Percentiles rank a stretch among this genome's conserved stretches.
These are phyloP conservation scores for Lerema accius DNA, from an alignment of 1,140 invertebrate genomes.

Conservation along the genomic window DNA sequence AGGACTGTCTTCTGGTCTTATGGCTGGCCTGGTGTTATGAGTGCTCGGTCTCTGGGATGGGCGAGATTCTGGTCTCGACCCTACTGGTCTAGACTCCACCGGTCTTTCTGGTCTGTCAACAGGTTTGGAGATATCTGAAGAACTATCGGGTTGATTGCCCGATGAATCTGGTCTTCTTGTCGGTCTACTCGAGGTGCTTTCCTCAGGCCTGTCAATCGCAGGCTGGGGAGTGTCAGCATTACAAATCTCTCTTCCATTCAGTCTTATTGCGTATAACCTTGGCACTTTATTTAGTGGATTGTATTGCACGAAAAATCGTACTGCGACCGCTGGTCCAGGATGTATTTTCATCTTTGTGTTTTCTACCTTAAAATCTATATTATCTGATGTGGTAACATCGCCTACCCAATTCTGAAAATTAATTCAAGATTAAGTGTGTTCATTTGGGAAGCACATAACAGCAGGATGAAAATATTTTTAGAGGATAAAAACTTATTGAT, in stretches of 20 bases:
- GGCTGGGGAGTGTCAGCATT: conserved; percentile 63
- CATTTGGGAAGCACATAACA: too few relatives aligned
- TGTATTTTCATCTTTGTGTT: conserved; percentile 75
- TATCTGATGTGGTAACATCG: conserved; percentile 70
- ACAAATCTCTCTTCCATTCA: conserved; percentile 75
- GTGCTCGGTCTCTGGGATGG: conserved; percentile 26
- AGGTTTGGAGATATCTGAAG: conserved; percentile 14
- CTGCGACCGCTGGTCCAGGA: conserved; percentile 65
- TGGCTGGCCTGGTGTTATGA: conserved; percentile 33
- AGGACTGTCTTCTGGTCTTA: conserved; percentile 49
- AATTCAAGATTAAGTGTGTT: neutral
- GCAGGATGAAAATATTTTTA: too few relatives aligned
- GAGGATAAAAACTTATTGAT: too few relatives aligned
- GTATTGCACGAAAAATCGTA: conserved; percentile 74
- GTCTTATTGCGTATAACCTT: conserved; percentile 57
- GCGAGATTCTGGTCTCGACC: conserved; percentile 20
- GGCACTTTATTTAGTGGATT: conserved; percentile 63
- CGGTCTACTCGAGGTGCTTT: conserved; percentile 14
- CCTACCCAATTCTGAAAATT: conserved; percentile 72
- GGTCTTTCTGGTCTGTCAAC: conserved; percentile 29
- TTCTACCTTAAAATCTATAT: conserved; percentile 74
- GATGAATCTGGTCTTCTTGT: conserved; percentile 30
- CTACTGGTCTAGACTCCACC: conserved; percentile 16
- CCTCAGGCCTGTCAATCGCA: conserved; percentile 43
- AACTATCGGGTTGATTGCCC: neutral